Conservation (phyloP, 2,113 vertebrate genomes). For the Trematocara nigrifrons region DNA sequence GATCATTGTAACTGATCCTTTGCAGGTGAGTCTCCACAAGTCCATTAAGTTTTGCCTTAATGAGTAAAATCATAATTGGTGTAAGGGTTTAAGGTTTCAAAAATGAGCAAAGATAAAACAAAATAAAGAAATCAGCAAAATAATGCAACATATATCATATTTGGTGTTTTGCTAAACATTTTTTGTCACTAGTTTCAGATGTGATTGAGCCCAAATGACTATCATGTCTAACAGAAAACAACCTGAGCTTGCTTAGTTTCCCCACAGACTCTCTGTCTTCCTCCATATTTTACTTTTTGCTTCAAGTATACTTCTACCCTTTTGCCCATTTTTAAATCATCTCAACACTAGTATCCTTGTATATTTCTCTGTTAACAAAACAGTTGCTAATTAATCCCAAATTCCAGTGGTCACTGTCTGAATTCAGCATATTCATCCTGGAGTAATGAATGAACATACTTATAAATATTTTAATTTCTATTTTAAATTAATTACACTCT, state of each 20-base stretch:
- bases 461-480: slow-evolving; percentile 41
- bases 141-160: not conserved
- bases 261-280: not conserved
- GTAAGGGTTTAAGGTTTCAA: rapidly evolving
- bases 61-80: not conserved
- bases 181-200: not conserved
- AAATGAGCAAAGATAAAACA: not conserved
- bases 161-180: not conserved
- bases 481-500: slow-evolving; percentile 26
- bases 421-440: slow-evolving; percentile 9
- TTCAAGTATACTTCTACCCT: not conserved
- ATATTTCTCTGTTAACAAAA: not conserved
- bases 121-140: not conserved
- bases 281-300: not conserved
- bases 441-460: not conserved
- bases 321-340: not conserved
- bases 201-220: not conserved
- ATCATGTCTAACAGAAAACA: not conserved
- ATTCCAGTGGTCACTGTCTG: not conserved
- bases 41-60: not conserved
- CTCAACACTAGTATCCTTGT: not conserved
- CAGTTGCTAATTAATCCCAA: slow-evolving; percentile 4
- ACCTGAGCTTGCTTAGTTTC: not conserved
- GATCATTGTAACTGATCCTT: not conserved
- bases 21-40: rapidly evolving